Percentiles rank a stretch among this genome's conserved stretches.
phyloP scores from a whole-genome alignment of 2,888 invertebrate genomes.

The Pedicia rivosa region DNA sequence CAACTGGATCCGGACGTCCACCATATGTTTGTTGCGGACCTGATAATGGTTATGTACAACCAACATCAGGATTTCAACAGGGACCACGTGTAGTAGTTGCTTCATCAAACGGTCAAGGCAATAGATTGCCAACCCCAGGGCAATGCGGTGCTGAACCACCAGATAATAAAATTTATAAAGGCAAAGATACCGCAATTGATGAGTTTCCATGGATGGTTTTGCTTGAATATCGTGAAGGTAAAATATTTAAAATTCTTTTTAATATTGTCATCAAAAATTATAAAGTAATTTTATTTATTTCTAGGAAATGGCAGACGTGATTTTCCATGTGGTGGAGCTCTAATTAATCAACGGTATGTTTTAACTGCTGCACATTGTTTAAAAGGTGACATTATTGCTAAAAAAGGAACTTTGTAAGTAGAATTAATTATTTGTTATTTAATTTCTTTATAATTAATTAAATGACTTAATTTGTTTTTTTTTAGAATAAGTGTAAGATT shows the following conservation, averaged over 20 bases:
- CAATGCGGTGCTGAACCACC: slow-evolving; percentile 22
- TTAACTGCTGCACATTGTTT: slow-evolving; percentile 47
- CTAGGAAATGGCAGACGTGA: neutral
- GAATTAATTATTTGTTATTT: neutral
- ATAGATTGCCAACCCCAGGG: slow-evolving; percentile 20
- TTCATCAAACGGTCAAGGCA: slow-evolving; percentile 14
- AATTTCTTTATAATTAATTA: neutral
- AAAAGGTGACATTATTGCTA: slow-evolving; percentile 31
- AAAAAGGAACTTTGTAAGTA: slow-evolving; percentile 39
- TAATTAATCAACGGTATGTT: slow-evolving; percentile 35
- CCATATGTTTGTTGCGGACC: slow-evolving; percentile 25
- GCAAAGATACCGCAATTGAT: slow-evolving; percentile 39
- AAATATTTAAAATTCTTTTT: slow-evolving; percentile 15
- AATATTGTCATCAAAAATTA: neutral
- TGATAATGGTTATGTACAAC: slow-evolving; percentile 18
- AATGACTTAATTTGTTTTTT: too few relatives aligned
- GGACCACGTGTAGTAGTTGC: neutral
- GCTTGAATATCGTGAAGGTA: slow-evolving; percentile 48
- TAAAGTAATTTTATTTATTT: neutral
- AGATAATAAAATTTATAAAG: slow-evolving; percentile 42
- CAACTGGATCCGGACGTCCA: slow-evolving; percentile 17
- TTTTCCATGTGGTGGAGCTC: slow-evolving; percentile 14
- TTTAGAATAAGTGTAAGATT: slow-evolving; percentile 6
- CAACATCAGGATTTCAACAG: slow-evolving; percentile 4
- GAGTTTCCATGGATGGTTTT: slow-evolving; percentile 57